Base-by-base conservation (phyloP, 1,140 invertebrate genomes). In the Orius laevigatus region DNA sequence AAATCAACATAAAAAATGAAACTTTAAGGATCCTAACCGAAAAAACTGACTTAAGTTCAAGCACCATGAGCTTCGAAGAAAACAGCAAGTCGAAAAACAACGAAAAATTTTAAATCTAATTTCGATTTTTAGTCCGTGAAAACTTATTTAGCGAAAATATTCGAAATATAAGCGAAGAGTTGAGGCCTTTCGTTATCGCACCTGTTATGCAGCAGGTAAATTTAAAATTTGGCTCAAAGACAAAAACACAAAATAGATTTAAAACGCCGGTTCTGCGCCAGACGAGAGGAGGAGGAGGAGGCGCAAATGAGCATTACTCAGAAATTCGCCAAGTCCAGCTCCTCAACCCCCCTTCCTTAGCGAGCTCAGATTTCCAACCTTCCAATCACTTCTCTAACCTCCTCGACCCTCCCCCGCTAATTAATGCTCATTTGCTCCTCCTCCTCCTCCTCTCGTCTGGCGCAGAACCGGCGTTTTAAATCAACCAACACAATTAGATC, bases 121-220 rank as follows among this genome's bases (percentile, higher is more conserved):
- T 53, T 54, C 52, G 64, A 48, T 36, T 8, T 57, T 9, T 39
- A 40, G 11, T 38, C 18, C 36, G 36, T 38, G 10, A 8, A 25
- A 41, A 31, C 36, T 16, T 36, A 36, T 40, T 31, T 16, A 12
- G 15, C 4, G 12, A 11, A 10, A 10, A n/a, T 32, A 41, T 36
- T 16, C 5, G n/a, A 25, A 33, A 31, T 19, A 42, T 34, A 10
- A 62, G 57, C 48, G 62, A 66, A 51, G 54, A 62, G 12, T 56
- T 76, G 2, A 64, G 65, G 40, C 68, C 68, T 36, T 78, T 73
- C 51, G 70, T 77, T 56, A 58, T 74, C 15, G 61, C 62, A 9
- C 74, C 75, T 1, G 70, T 78, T 0, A 63, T 75, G n/a, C 61
- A 67, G 31, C 72, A 72, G 0, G 68, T 76, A 1, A 74, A 77